Evolutionary conservation across 2,797 vertebrate genomes (phyloP).

Genomic region (Chelon auratus): DNA sequence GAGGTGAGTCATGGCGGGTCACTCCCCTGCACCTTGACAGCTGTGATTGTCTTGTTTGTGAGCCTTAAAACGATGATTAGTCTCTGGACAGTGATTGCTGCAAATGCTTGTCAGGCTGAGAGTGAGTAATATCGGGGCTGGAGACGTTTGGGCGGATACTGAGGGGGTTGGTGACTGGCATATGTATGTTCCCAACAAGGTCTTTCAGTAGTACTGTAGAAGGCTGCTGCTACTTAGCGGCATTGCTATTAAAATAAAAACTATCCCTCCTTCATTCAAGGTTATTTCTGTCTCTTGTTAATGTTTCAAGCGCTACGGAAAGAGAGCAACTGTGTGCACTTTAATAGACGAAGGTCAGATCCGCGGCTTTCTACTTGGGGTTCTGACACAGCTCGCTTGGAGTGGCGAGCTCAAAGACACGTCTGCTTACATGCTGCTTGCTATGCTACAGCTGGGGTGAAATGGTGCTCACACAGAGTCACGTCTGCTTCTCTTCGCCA

Average conservation of each 20-base stretch:
- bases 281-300: constrained; percentile 59
- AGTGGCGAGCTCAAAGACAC: constrained; percentile 33
- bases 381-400: constrained; percentile 40
- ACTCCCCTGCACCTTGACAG: constrained; percentile 48
- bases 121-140: constrained; percentile 78
- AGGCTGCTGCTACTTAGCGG: constrained; percentile 33
- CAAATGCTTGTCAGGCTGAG: constrained; percentile 65
- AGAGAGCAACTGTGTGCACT: background rate
- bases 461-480: constrained; percentile 35
- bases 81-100: constrained; percentile 56
- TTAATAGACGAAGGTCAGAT: constrained; percentile 57
- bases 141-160: constrained; percentile 68
- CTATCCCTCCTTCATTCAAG: constrained; percentile 40
- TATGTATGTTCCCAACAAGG: constrained; percentile 59
- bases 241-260: constrained; percentile 47
- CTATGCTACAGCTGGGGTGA: constrained; percentile 10
- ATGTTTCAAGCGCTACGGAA: constrained; percentile 26
- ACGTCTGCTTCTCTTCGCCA: constrained; percentile 43
- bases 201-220: constrained; percentile 52
- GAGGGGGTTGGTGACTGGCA: constrained; percentile 71
- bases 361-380: constrained; percentile 26
- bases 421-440: constrained; percentile 29
- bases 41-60: constrained; percentile 64
- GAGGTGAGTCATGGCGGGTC: constrained; percentile 83
- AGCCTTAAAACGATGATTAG: constrained; percentile 58